Evolutionary conservation across 2,797 vertebrate genomes (phyloP).

Genomic region (Coregonus suidteri): DNA sequence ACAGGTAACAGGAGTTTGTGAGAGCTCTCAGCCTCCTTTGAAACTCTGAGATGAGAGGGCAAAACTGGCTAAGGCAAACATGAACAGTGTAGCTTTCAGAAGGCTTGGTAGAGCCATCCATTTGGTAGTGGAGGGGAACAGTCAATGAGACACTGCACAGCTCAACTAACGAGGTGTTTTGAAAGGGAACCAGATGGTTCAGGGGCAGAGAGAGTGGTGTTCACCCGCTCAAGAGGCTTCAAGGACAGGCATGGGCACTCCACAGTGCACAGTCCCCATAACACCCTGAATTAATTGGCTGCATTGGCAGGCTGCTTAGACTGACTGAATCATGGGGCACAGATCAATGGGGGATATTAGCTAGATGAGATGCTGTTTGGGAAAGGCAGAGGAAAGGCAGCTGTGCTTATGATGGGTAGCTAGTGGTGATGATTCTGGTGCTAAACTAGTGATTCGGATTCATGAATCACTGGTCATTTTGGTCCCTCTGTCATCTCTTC

Average conservation of each 20-base stretch:
- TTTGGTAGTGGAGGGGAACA: slow-evolving; percentile 33
- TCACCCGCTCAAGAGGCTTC: slow-evolving; percentile 36
- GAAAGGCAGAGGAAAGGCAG: slow-evolving; percentile 20
- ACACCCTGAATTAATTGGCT: slow-evolving; percentile 65
- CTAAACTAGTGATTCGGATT: slow-evolving; percentile 17
- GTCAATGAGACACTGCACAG: slow-evolving; percentile 35
- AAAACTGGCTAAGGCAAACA: slow-evolving; percentile 34
- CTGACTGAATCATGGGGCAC: slow-evolving; percentile 17
- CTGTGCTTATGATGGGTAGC: slow-evolving; percentile 26
- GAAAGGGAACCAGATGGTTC: slow-evolving; percentile 26
- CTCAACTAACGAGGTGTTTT: slow-evolving; percentile 38
- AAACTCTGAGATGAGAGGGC: slow-evolving; percentile 23
- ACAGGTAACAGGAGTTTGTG: not conserved
- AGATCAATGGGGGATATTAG: not conserved
- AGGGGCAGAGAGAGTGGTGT: slow-evolving; percentile 10
- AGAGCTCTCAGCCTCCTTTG: not conserved
- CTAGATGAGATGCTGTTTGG: not conserved
- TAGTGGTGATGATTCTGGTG: slow-evolving; percentile 17
- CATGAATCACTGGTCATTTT: slow-evolving; percentile 1
- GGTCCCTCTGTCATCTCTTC: slow-evolving; percentile 8
- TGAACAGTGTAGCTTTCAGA: slow-evolving; percentile 14
- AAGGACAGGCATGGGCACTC: slow-evolving; percentile 19
- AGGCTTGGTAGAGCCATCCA: slow-evolving; percentile 6
- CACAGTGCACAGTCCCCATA: slow-evolving; percentile 9
- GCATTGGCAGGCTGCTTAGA: slow-evolving; percentile 29